Conservation (phyloP, 2,888 invertebrate genomes). For the Orthosia gothica region DNA sequence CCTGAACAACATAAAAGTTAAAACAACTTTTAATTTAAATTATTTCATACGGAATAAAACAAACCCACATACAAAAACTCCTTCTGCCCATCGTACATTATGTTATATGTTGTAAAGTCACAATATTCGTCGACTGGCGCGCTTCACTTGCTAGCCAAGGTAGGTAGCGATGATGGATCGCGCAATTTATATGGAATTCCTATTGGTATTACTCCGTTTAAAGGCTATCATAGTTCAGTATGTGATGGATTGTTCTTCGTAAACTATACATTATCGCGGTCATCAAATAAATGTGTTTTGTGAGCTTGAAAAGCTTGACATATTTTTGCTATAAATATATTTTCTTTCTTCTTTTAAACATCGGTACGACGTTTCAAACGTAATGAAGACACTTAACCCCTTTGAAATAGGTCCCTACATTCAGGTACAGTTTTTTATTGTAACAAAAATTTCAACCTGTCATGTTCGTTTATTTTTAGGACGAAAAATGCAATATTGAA, state of each 20-base stretch:
- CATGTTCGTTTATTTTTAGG: neutral
- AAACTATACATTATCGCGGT: conserved; percentile 40
- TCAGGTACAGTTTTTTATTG: neutral
- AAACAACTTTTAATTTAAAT: neutral
- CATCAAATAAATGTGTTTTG: conserved; percentile 18
- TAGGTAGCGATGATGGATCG: conserved; percentile 64
- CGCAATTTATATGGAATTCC: conserved; percentile 69
- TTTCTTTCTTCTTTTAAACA: neutral
- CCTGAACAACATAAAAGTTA: neutral
- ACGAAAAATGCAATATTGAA: neutral
- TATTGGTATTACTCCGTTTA: conserved; percentile 73
- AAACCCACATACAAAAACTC: no score
- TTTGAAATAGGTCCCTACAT: neutral
- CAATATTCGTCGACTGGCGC: conserved; percentile 26
- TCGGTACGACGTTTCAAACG: no score
- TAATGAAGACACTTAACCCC: neutral
- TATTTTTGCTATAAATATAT: neutral
- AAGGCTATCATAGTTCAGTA: conserved; percentile 70
- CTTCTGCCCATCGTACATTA: neutral
- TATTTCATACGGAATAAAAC: neutral
- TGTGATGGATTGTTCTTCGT: conserved; percentile 76
- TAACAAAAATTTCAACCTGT: neutral
- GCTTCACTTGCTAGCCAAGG: conserved; percentile 56
- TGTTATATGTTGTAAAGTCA: conserved; percentile 23
- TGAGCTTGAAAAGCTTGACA: no score